Evolutionary conservation across 2,888 invertebrate species (phyloP).

Genomic region (Salticus scenicus): DNA sequence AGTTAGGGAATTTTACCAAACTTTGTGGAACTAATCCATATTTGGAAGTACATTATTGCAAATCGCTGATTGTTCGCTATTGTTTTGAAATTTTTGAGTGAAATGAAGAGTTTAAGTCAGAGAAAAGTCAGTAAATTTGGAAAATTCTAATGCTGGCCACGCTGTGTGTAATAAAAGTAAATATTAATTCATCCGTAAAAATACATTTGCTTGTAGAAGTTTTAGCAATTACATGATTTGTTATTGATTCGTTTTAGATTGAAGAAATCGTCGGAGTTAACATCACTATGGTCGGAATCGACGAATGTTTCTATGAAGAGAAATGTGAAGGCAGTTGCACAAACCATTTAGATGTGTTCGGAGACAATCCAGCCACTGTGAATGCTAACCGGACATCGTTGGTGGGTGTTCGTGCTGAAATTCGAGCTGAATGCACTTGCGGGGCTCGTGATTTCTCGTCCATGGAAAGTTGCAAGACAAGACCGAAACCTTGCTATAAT

Average conservation of each 20-base stretch:
- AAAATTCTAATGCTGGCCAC: too few species aligned
- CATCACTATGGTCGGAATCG: conserved; percentile 92
- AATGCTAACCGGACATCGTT: conserved; percentile 95
- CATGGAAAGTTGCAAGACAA: conserved; percentile 89
- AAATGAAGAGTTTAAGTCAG: too few species aligned
- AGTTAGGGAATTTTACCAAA: too few species aligned
- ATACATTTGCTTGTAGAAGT: too few species aligned
- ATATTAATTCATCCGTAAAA: too few species aligned
- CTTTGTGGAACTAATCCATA: too few species aligned
- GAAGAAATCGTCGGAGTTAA: conserved; percentile 84
- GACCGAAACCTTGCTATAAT: conserved; percentile 89
- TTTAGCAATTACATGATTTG: too few species aligned
- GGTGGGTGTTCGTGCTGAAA: conserved; percentile 87
- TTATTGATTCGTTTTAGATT: conserved; percentile 45
- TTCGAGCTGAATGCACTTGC: conserved; percentile 85
- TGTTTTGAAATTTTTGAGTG: too few species aligned
- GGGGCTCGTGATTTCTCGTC: conserved; percentile 80
- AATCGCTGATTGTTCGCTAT: too few species aligned
- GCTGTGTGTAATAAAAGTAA: too few species aligned
- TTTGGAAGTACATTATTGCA: too few species aligned
- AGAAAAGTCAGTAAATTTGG: too few species aligned
- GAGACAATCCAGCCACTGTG: conserved; percentile 85
- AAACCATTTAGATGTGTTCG: conserved; percentile 83
- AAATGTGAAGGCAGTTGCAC: conserved; percentile 85
- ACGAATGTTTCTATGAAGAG: conserved; percentile 89